Evolutionary conservation across 2,888 invertebrate genomes (phyloP), one percentile per base, ranked within the genome.

Genomic region (Meganola albula): DNA sequence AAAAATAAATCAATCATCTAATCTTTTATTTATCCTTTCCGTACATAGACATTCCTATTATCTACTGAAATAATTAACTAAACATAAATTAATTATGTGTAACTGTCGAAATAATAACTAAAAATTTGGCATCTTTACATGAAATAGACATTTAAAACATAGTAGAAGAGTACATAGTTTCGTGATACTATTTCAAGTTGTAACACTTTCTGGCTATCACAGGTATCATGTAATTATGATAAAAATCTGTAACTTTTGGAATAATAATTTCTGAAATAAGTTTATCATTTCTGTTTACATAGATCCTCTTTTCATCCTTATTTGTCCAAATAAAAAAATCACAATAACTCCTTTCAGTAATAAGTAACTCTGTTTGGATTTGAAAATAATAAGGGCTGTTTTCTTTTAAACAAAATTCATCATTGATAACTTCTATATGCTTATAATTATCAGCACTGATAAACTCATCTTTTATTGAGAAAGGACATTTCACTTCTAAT

Each of bases 281-380:
- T 6, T 16, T 16, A 5, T 16, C 16, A 16, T 16, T 16, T 16
- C 16, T 4, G 6, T 16, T 16, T 5, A 16, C 16, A 16, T 16
- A 16, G 6, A 16, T 16, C 6, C 16, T 16, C 16, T 16, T 16
- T 16, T 16, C 16, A 6, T 16, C 16, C 6, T 16, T 16, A 16
- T 16, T 16, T 16, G 16, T 16, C 4, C 16, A 16, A 5, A 16
- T 6, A n/a, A n/a, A n/a, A n/a, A n/a, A n/a, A n/a, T n/a, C n/a
- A n/a, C n/a, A n/a, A n/a, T n/a, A n/a, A n/a, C 4, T 16, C 6
- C 16, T 16, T 4, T 18, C 24, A 30, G 30, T 30, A 10, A 30
- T 23, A 30, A 30, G 24, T 30, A 30, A 22, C 22, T 30, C 22
- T 24, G 30, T 30, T 30, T 30, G 22, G 10, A 30, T 30, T 30